Evolutionary conservation across 2,888 invertebrate genomes (phyloP).

Genomic region (Drosophila ezoana): DNA sequence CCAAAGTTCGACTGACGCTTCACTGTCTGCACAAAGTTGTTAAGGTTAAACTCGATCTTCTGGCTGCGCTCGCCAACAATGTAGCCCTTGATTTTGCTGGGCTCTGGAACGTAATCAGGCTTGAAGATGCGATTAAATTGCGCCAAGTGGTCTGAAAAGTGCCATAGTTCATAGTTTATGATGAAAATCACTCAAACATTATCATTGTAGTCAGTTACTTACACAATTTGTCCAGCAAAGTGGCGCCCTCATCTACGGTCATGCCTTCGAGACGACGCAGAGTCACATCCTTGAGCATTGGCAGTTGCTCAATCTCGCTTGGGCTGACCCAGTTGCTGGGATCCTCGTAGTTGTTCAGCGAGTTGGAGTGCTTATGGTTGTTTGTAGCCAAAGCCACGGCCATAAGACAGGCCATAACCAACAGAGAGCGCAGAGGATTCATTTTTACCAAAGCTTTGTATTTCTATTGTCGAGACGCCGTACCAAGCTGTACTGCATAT

Average conservation of each 20-base stretch:
- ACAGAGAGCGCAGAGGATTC: constrained; percentile 70
- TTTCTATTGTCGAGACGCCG: constrained; percentile 46
- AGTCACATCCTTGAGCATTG: constrained; percentile 69
- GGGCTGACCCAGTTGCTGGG: constrained; percentile 78
- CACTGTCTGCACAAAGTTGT: constrained; percentile 62
- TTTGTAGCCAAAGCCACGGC: constrained; percentile 58
- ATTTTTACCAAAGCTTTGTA: constrained; percentile 41
- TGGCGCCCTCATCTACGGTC: constrained; percentile 73
- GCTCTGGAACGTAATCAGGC: constrained; percentile 71
- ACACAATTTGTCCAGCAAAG: constrained; percentile 75
- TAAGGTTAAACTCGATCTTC: constrained; percentile 65
- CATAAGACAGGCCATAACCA: constrained; percentile 67
- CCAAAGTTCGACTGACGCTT: constrained; percentile 72
- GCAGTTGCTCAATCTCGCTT: constrained; percentile 68
- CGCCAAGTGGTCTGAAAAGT: constrained; percentile 71
- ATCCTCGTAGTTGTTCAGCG: constrained; percentile 50
- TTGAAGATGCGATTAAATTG: constrained; percentile 72
- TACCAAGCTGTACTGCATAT: constrained; percentile 65
- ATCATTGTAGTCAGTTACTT: constrained; percentile 42
- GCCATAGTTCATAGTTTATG: background rate
- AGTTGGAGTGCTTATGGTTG: constrained; percentile 41
- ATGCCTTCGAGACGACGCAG: constrained; percentile 74
- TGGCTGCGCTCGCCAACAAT: constrained; percentile 71
- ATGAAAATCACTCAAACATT: background rate
- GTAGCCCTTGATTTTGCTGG: constrained; percentile 69